Base-by-base conservation (phyloP, 2,888 invertebrate genomes). In the Eupithecia vulgata region DNA sequence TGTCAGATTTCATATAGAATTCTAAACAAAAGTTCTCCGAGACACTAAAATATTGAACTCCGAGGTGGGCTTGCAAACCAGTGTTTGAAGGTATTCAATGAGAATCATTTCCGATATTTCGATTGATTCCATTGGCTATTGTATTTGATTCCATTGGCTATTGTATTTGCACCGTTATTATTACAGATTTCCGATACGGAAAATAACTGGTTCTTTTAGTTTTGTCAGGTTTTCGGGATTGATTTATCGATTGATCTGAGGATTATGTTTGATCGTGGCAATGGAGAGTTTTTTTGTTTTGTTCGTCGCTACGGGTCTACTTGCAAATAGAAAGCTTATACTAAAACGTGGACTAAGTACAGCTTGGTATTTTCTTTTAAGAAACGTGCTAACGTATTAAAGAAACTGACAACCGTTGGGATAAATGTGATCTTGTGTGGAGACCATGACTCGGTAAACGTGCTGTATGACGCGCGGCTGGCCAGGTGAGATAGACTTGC, bases 201-300 rank as follows among this genome's bases (percentile, higher is more conserved):
- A 75, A 87, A 87, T 86, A 79, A 87, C 85, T 84, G 88, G 82
- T 87, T 88, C 84, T 89, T 85, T 90, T 91, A 86, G 82, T 83
- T 82, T 79, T 90, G 88, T 87, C 82, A 82, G 83, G 86, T 88
- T 87, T 89, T 86, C 79, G 78, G 83, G 85, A 86, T 87, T 84
- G 85, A 88, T 86, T 84, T 83, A 81, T 82, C 76, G 65, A 57
- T 57, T 66, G 17, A 21, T 6, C 12, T 67, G 66, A 59, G 30
- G n/a, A 67, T 57, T 57, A 8, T 4, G n/a, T 8, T 8, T 7
- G 12, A 12, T 57, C 12, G 21, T 13, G 57, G 25, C 12, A 25
- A 25, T 57, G 10, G 5, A 25, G 13, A 12, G 25, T 12, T 57
- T 57, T 52, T 8, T 52, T 21, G 21, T 21, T 21, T 52, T 52